Percentiles rank a stretch among this genome's conserved stretches.
Evolutionary conservation across 2,797 vertebrate species (phyloP).

Genomic region (Enteromius anoplus): DNA sequence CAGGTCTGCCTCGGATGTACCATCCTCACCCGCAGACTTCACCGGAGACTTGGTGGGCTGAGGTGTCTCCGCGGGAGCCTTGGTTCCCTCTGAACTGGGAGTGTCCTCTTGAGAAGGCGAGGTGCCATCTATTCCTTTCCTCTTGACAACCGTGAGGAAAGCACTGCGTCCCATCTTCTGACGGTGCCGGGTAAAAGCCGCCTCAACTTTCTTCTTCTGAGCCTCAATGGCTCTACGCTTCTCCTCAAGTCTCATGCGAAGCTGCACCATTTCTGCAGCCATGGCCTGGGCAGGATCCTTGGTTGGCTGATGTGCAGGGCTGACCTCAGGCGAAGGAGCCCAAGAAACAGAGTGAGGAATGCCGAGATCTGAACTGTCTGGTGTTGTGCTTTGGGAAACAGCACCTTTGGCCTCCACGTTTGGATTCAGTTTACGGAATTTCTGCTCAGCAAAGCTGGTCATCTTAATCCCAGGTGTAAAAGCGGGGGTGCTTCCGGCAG

Average conservation of each 20-base stretch:
- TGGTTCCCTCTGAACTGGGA: constrained; percentile 78
- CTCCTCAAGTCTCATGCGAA: constrained; percentile 95
- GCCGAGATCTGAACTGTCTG: constrained; percentile 90
- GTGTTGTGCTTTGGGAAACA: constrained; percentile 92
- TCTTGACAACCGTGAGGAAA: constrained; percentile 95
- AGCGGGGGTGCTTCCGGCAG: constrained; percentile 83
- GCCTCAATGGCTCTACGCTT: constrained; percentile 97
- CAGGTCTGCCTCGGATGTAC: constrained; percentile 84
- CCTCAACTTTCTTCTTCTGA: constrained; percentile 98
- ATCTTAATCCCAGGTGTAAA: constrained; percentile 83
- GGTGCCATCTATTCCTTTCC: constrained; percentile 83
- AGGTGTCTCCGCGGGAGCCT: constrained; percentile 66
- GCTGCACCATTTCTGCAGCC: constrained; percentile 95
- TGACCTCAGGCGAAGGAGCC: constrained; percentile 89
- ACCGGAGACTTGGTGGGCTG: constrained; percentile 74
- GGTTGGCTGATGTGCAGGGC: constrained; percentile 77
- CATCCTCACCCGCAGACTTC: constrained; percentile 75
- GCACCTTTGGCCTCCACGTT: constrained; percentile 82
- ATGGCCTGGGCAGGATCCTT: constrained; percentile 92
- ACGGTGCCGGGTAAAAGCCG: constrained; percentile 90
- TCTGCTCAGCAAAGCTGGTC: constrained; percentile 98
- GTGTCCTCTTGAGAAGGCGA: constrained; percentile 83
- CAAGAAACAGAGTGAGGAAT: constrained; percentile 90
- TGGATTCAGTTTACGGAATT: constrained; percentile 85
- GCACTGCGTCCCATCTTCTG: constrained; percentile 96